A percentile compares a stretch with the other conserved stretches of the same genome.
These are phyloP conservation scores for Drosophila obscura DNA, from an alignment of 1,140 invertebrate species.

Conservation along the genomic window DNA sequence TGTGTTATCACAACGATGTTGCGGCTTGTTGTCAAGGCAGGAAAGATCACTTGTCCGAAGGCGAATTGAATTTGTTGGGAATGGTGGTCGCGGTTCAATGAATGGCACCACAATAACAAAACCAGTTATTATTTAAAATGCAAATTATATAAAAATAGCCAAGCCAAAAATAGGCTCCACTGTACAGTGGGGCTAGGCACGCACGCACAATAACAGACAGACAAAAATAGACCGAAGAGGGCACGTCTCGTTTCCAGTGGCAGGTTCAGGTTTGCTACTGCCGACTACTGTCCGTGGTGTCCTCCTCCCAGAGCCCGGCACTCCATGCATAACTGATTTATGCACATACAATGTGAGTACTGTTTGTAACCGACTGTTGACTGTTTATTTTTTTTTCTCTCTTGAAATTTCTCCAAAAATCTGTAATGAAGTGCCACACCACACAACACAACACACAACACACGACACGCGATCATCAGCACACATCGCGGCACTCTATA, in stretches of 20 bases:
- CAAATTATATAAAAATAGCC: constrained; percentile 62
- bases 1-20: background rate
- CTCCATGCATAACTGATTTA: too few species aligned
- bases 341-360: too few species aligned
- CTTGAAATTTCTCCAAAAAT: background rate
- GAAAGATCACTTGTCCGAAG: constrained; percentile 26
- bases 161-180: constrained; percentile 17
- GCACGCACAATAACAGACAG: constrained; percentile 14
- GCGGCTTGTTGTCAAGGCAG: constrained; percentile 22
- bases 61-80: constrained; percentile 40
- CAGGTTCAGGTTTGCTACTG: background rate
- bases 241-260: background rate
- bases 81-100: constrained; percentile 50
- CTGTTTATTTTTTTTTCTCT: background rate
- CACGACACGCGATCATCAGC: constrained; percentile 32
- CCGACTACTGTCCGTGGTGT: background rate
- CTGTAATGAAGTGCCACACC: constrained; percentile 5
- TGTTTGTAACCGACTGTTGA: background rate
- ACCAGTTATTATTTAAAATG: constrained; percentile 68
- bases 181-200: background rate
- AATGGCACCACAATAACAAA: constrained; percentile 42
- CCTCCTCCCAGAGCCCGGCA: too few species aligned
- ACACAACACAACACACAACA: constrained; percentile 7
- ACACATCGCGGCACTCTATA: constrained; percentile 22
- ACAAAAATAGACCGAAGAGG: constrained; percentile 1